Conservation (phyloP, 1,140 invertebrate species). For the Pristionchus pacificus region DNA sequence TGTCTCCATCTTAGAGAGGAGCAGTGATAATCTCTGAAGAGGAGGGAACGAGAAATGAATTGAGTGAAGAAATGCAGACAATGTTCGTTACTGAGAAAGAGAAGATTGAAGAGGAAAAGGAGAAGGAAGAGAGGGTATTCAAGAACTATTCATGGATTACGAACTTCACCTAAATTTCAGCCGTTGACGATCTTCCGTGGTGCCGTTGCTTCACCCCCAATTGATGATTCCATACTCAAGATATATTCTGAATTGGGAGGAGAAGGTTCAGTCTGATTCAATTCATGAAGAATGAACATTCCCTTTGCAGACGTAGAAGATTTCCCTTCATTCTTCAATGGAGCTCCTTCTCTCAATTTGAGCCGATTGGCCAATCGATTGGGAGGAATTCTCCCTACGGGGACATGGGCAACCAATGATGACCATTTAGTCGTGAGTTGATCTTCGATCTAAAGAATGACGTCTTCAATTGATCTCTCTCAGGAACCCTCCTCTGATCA, state of each 20-base stretch:
- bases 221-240: not conserved
- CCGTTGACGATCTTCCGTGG: not conserved
- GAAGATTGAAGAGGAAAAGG: not conserved
- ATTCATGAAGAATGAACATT: not conserved
- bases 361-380: not conserved
- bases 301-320: not conserved
- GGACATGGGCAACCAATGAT: no score
- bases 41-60: not conserved
- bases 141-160: conserved; percentile 6
- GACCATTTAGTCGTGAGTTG: no score
- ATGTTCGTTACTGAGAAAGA: conserved; percentile 1
- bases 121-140: conserved; percentile 4
- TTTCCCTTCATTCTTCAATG: not conserved
- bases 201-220: not conserved
- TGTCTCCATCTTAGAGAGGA: not conserved
- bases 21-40: not conserved
- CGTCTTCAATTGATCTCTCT: no score
- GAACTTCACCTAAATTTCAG: not conserved
- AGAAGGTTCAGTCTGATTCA: not conserved
- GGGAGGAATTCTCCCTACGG: not conserved
- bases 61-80: not conserved
- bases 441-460: no score
- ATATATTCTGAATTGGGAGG: not conserved
- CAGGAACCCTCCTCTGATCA: not conserved
- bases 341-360: not conserved